phyloP scores from a whole-genome alignment of 92 coral and sea anemone genomes.

The Pocillopora grandis region DNA sequence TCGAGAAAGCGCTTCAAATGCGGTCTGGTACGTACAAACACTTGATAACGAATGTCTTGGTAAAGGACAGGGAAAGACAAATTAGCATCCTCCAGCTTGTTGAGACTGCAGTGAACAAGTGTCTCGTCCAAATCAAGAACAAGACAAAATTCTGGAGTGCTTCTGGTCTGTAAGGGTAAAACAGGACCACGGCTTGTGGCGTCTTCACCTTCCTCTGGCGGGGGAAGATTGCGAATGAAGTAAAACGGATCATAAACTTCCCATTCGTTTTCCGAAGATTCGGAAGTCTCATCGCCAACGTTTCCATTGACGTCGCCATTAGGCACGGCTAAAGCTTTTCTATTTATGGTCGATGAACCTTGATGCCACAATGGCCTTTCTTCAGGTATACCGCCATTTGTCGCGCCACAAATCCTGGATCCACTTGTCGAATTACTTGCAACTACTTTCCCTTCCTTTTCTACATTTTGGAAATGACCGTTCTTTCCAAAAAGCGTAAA shows the following conservation, averaged over 20 bases:
- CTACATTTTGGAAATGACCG: conserved; percentile 86
- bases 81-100: conserved; percentile 96
- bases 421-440: conserved; percentile 47
- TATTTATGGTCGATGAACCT: conserved; percentile 48
- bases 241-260: conserved; percentile 94
- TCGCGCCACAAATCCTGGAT: conserved; percentile 65
- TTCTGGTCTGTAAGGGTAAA: conserved; percentile 87
- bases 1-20: conserved; percentile 92
- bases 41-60: conserved; percentile 97
- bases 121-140: conserved; percentile 98
- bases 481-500: conserved; percentile 95
- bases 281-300: conserved; percentile 72
- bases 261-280: conserved; percentile 69
- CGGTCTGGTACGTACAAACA: conserved; percentile 95
- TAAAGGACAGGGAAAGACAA: conserved; percentile 96
- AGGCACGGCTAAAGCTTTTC: conserved; percentile 28
- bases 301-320: conserved; percentile 96
- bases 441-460: conserved; percentile 49
- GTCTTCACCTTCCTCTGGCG: conserved; percentile 79
- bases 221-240: conserved; percentile 92
- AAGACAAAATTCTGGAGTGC: conserved; percentile 97
- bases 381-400: conserved; percentile 46
- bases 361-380: conserved; percentile 36
- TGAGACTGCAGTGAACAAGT: conserved; percentile 97
- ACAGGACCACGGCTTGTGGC: conserved; percentile 89